Evolutionary conservation across 2,888 invertebrate species (phyloP).

Genomic region (Sinelater perroti): DNA sequence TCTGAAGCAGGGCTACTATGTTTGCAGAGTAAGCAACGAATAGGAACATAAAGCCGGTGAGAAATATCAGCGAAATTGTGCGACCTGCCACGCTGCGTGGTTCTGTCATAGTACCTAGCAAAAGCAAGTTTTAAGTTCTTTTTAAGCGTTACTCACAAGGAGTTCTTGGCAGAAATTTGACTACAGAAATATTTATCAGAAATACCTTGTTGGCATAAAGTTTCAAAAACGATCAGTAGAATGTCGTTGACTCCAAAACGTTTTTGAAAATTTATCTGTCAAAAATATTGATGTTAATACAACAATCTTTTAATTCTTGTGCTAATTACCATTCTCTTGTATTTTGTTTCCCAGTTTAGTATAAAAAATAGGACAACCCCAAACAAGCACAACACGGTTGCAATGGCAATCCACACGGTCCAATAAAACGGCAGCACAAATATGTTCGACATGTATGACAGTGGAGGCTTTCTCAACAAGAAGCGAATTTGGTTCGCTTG

Average conservation of each 20-base stretch:
- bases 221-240: constrained; percentile 60
- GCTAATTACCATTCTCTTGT: constrained; percentile 8
- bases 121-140: neutral
- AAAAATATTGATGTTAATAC: too few relatives aligned
- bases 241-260: constrained; percentile 44
- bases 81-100: constrained; percentile 62
- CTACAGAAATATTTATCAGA: neutral
- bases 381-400: constrained; percentile 48
- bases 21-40: constrained; percentile 74
- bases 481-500: constrained; percentile 66
- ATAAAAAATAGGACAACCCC: constrained; percentile 47
- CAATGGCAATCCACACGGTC: constrained; percentile 70
- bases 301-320: too few relatives aligned
- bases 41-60: constrained; percentile 63
- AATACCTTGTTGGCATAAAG: constrained; percentile 62
- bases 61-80: constrained; percentile 52
- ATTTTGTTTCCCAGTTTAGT: constrained; percentile 49
- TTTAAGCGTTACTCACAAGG: too few relatives aligned
- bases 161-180: too few relatives aligned
- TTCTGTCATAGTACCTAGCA: constrained; percentile 54
- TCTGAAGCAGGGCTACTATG: constrained; percentile 72
- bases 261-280: constrained; percentile 10
- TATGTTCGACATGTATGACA: constrained; percentile 72
- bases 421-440: constrained; percentile 71
- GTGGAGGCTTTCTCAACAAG: constrained; percentile 72